Conservation (phyloP, 2,888 invertebrate species). For the Cataglyphis rosenhaueri region DNA sequence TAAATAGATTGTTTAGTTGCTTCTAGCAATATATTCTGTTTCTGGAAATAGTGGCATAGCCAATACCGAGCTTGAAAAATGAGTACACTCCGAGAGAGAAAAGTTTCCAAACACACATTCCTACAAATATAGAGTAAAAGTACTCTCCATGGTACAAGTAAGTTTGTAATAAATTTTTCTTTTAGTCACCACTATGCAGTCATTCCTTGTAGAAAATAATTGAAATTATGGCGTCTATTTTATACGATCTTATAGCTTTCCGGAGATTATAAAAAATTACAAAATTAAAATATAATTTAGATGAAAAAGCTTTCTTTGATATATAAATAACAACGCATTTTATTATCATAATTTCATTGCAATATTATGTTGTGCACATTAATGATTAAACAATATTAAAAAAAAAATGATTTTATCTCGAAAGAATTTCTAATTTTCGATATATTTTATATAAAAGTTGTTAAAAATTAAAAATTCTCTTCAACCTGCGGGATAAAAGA, state of each 20-base stretch:
- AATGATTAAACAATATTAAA: background rate
- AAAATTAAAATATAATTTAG: background rate
- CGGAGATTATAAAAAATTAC: background rate
- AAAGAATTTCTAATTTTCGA: constrained; percentile 20
- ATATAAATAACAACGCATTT: background rate
- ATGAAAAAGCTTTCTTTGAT: background rate
- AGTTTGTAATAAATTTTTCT: constrained; percentile 52
- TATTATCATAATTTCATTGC: background rate
- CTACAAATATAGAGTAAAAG: constrained; percentile 41
- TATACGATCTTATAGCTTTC: background rate
- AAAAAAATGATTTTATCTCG: background rate
- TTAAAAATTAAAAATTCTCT: constrained; percentile 26
- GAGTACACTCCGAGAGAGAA: constrained; percentile 44
- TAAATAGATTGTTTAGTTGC: constrained; percentile 31
- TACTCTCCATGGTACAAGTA: constrained; percentile 29
- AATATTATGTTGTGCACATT: background rate
- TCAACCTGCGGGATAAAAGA: constrained; percentile 14
- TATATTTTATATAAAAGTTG: constrained; percentile 28
- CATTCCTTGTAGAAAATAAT: background rate
- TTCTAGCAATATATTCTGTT: constrained; percentile 37
- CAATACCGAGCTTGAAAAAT: constrained; percentile 50
- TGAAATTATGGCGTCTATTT: constrained; percentile 2
- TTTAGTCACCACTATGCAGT: constrained; percentile 27
- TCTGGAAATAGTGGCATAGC: constrained; percentile 29
- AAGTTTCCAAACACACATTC: constrained; percentile 52